Evolutionary conservation across 1,140 invertebrate species (phyloP), one percentile per base, ranked within the genome.

Genomic region (Zaprionus capensis): DNA sequence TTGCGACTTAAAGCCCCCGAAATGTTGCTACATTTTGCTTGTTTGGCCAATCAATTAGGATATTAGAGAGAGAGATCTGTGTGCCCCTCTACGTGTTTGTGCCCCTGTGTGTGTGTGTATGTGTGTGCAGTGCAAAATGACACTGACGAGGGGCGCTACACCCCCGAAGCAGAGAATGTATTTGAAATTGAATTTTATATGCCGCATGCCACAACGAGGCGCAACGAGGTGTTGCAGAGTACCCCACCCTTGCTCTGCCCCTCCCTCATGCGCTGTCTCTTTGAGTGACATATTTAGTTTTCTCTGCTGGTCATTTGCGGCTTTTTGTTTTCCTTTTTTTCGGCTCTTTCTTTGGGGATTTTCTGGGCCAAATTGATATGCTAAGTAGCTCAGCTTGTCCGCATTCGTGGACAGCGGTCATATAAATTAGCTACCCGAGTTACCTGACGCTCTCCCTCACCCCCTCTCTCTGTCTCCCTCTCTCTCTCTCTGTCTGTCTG

Each of bases 311-410:
- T 68, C 65, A 63, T 74, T 78, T 65, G 53, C 58, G 31, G 34
- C 59, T 56, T 56, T 56, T 53, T 70, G 46, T 74, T 71, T 56
- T 53, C 34, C 61, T 63, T 38, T 34, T 34, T 7, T 67, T 20
- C 14, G 17, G 15, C 38, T 58, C 17, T 36, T 51, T 56, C 51
- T 78, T 24, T 34, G 31, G 31, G 31, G 31, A 34, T 34, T 51
- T 69, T 78, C 15, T 84, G 72, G 66, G 69, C 78, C 69, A 80
- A 85, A 84, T 88, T 85, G 85, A 90, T 88, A 88, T 88, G 85
- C 72, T 88, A 88, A 88, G 81, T 90, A 88, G 85, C 63, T 66
- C 44, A 11, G 58, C 20, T 5, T 15, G 20, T 20, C 6, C n/a
- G n/a, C n/a, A n/a, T 24, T 20, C 24, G 59, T 31, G 36, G 36